Evolutionary conservation across 1,140 invertebrate genomes (phyloP).

Genomic region (Pogonognathellus flavescens): DNA sequence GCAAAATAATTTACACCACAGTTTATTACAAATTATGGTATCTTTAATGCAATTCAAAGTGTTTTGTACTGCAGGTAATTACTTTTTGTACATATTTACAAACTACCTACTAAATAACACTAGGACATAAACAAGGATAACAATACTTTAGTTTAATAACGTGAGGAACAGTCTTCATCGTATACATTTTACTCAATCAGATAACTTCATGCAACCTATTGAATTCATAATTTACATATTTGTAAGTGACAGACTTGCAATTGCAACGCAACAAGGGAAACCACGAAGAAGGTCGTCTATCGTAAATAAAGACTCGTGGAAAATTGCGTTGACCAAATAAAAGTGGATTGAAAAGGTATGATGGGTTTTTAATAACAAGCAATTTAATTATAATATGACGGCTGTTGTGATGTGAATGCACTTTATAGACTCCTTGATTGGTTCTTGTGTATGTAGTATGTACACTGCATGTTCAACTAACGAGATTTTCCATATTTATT

Average conservation of each 20-base stretch:
- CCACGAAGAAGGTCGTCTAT: not conserved
- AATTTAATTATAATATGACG: not conserved
- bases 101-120: too few species aligned
- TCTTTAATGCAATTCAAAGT: too few species aligned
- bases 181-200: not conserved
- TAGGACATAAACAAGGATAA: not conserved
- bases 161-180: not conserved
- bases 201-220: not conserved
- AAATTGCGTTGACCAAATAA: constrained; percentile 1
- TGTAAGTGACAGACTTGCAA: not conserved
- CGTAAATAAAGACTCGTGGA: not conserved
- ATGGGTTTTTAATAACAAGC: not conserved
- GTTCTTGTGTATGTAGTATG: not conserved
- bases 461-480: not conserved
- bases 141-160: not conserved
- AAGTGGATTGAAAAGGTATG: not conserved
- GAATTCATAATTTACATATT: too few species aligned
- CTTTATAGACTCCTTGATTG: not conserved
- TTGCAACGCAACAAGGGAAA: not conserved
- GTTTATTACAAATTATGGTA: too few species aligned
- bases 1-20: too few species aligned
- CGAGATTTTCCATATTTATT: not conserved
- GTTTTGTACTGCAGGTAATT: too few species aligned
- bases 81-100: too few species aligned
- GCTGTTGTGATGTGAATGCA: too few species aligned